Evolutionary conservation across 2,888 invertebrate genomes (phyloP).

Genomic region (Conops quadrifasciatus): DNA sequence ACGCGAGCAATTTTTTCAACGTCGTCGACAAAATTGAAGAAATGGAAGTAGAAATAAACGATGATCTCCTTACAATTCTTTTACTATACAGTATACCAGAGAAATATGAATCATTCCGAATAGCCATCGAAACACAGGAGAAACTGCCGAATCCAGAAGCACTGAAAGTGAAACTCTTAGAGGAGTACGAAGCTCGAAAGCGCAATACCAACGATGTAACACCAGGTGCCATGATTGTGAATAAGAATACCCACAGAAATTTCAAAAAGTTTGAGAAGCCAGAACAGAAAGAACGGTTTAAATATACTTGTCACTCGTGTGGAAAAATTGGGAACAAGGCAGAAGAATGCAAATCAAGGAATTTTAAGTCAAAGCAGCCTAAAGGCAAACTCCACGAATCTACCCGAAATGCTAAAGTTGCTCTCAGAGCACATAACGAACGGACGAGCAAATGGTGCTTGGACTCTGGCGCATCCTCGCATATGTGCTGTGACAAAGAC

Average conservation of each 20-base stretch:
- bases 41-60: conserved; percentile 30
- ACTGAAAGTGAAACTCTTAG: conserved; percentile 22
- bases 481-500: not conserved
- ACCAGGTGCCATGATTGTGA: no score
- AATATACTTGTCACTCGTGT: not conserved
- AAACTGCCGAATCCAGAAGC: conserved; percentile 21
- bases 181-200: conserved; percentile 33
- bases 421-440: not conserved
- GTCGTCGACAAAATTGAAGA: conserved; percentile 33
- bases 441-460: not conserved
- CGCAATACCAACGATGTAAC: conserved; percentile 12
- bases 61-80: conserved; percentile 33
- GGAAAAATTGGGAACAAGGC: not conserved
- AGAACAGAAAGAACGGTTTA: not conserved
- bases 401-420: not conserved
- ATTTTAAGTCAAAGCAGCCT: not conserved
- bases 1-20: conserved; percentile 33
- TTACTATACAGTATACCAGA: conserved; percentile 38
- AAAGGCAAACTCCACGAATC: not conserved
- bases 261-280: not conserved
- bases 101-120: conserved; percentile 33
- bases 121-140: conserved; percentile 36
- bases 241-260: no score
- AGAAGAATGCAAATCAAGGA: not conserved
- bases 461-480: not conserved